Conservation (phyloP, 64 coral and sea anemone genomes). For the Porites lutea region DNA sequence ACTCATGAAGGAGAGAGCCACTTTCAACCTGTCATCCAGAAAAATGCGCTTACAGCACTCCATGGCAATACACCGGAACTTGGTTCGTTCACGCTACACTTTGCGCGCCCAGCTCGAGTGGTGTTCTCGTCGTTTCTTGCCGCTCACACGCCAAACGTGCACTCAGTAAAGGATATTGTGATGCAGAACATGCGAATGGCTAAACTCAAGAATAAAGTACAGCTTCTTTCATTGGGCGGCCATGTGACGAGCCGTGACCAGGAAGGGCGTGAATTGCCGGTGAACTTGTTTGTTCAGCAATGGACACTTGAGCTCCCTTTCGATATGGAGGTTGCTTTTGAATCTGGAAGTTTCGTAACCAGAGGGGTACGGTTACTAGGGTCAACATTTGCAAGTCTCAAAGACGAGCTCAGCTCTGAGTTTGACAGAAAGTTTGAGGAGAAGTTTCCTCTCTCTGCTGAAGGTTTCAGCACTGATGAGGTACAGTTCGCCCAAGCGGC, state of each 20-base stretch:
- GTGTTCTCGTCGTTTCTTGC: conserved; percentile 72
- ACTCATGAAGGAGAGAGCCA: conserved; percentile 77
- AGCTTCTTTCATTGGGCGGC: conserved; percentile 71
- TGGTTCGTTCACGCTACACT: conserved; percentile 75
- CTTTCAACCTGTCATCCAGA: conserved; percentile 58
- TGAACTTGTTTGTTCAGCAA: conserved; percentile 83
- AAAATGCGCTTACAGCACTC: conserved; percentile 62
- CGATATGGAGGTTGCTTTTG: conserved; percentile 86
- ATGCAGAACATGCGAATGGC: conserved; percentile 74
- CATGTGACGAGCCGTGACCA: conserved; percentile 63
- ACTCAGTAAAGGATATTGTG: conserved; percentile 89
- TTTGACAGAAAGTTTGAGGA: conserved; percentile 97
- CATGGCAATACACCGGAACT: conserved; percentile 85
- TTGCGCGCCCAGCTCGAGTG: conserved; percentile 57
- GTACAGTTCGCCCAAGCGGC: conserved; percentile 86
- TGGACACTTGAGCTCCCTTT: conserved; percentile 90
- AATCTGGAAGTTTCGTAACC: conserved; percentile 72
- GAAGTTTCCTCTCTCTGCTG: conserved; percentile 74
- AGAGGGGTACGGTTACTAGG: conserved; percentile 66
- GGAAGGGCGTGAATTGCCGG: conserved; percentile 71
- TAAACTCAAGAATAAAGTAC: conserved; percentile 58
- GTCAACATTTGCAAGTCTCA: conserved; percentile 64
- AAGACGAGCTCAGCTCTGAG: conserved; percentile 60
- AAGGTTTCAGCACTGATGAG: conserved; percentile 73
- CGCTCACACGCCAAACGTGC: conserved; percentile 85